phyloP scores from a whole-genome alignment of 2,888 invertebrate genomes.

The Ariolimax columbianus region DNA sequence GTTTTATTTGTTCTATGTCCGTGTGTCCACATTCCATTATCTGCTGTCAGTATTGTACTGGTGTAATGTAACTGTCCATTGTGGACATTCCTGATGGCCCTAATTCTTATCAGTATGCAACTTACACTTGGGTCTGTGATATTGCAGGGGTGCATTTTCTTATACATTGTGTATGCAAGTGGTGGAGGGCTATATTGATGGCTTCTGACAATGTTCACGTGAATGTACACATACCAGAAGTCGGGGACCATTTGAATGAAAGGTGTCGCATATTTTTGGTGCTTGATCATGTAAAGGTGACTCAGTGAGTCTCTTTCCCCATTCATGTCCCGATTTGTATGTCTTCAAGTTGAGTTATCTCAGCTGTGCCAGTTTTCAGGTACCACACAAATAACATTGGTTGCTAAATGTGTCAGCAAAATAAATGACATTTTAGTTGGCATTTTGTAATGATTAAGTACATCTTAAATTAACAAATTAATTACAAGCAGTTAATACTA shows the following conservation, averaged over 20 bases:
- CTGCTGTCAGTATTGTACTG: slow-evolving; percentile 17
- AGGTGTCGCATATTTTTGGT: neutral
- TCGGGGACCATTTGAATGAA: slow-evolving; percentile 38
- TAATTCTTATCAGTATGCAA: neutral
- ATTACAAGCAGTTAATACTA: too few species aligned
- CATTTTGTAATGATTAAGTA: neutral
- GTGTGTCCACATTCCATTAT: slow-evolving; percentile 39
- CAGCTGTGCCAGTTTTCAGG: neutral
- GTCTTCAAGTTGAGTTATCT: neutral
- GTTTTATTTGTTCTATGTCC: neutral
- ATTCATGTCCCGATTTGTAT: neutral
- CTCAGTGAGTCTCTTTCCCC: slow-evolving; percentile 4
- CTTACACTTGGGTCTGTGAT: slow-evolving; percentile 34
- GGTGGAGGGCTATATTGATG: slow-evolving; percentile 15
- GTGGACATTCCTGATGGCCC: slow-evolving; percentile 11
- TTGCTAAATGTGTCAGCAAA: neutral
- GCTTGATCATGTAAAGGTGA: slow-evolving; percentile 4
- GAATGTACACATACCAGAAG: slow-evolving; percentile 8
- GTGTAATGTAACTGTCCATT: neutral
- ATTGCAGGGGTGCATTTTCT: neutral
- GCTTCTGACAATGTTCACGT: neutral
- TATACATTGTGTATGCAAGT: neutral
- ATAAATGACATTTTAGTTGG: neutral
- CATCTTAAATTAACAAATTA: too few species aligned
- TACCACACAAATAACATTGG: neutral